These are phyloP conservation scores for Callipepla squamata DNA, from an alignment of 2,113 vertebrate species.

Conservation along the genomic window DNA sequence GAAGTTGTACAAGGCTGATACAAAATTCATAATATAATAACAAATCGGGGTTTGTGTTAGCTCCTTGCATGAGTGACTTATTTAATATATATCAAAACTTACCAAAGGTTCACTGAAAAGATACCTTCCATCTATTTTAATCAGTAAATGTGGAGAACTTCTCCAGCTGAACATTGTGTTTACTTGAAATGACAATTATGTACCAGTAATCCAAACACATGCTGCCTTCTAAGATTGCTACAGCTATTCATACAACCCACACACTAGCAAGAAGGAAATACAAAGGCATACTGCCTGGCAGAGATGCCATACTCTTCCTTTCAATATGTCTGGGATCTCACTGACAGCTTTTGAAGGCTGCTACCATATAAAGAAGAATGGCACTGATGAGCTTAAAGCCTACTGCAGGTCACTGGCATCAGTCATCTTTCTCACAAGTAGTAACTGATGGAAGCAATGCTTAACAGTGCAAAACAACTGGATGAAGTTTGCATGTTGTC, in stretches of 20 bases:
- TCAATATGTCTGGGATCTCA: neutral
- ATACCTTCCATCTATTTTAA: neutral
- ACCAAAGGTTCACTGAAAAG: neutral
- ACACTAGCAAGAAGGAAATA: neutral
- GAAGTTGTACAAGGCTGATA: neutral
- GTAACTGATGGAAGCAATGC: neutral
- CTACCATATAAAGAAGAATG: neutral
- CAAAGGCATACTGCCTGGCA: fast-evolving
- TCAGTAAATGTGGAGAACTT: neutral
- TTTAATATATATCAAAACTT: neutral
- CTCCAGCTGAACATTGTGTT: neutral
- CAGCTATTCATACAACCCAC: neutral
- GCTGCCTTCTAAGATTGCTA: neutral
- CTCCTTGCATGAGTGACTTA: neutral
- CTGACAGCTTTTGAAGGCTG: neutral
- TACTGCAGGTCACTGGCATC: neutral
- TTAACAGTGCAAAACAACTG: neutral
- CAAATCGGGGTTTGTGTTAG: neutral
- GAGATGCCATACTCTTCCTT: neutral
- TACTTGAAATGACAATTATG: neutral
- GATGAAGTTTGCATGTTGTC: neutral
- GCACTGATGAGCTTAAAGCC: neutral
- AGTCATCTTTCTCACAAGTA: neutral
- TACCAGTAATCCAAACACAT: neutral
- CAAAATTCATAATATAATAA: neutral